A percentile compares a stretch with the other conserved stretches of the same genome.
These are phyloP conservation scores for Rhopilema esculentum DNA, from an alignment of 30 jellyfish, hydroid and myxozoan species.

Conservation along the genomic window DNA sequence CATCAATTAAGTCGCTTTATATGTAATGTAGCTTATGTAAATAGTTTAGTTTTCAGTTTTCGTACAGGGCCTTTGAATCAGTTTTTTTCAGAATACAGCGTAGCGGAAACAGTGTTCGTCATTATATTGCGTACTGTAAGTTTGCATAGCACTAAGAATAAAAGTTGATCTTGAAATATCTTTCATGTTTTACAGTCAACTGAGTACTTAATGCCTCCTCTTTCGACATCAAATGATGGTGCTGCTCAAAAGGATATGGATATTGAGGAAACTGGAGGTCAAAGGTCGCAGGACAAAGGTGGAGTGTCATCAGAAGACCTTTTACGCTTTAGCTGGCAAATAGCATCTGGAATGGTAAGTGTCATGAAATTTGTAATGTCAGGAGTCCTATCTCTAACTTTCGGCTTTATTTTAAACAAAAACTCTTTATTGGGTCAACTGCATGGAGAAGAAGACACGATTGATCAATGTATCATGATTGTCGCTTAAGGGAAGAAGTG, in stretches of 20 bases:
- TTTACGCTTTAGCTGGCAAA: constrained; percentile 86
- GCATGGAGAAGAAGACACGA: neutral
- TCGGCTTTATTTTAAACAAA: neutral
- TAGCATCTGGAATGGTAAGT: constrained; percentile 92
- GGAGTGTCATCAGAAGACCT: constrained; percentile 75
- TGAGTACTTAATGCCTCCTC: constrained; percentile 34
- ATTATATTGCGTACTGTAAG: too few relatives aligned
- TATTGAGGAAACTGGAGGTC: neutral
- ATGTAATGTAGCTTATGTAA: too few relatives aligned
- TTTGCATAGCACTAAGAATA: too few relatives aligned
- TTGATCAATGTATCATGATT: neutral
- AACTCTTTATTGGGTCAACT: neutral
- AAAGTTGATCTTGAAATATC: too few relatives aligned
- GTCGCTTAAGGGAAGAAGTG: neutral
- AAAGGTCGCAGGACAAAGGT: neutral
- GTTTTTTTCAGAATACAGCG: too few relatives aligned
- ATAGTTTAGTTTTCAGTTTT: too few relatives aligned
- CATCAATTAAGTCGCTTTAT: too few relatives aligned
- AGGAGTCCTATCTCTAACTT: neutral
- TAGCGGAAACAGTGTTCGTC: too few relatives aligned
- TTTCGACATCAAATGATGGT: neutral
- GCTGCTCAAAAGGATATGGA: neutral
- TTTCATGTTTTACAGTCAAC: constrained; percentile 23
- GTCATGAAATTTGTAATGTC: neutral
- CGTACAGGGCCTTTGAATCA: too few relatives aligned